phyloP scores from a whole-genome alignment of 1,140 invertebrate species.

The Glomeris maerens region DNA sequence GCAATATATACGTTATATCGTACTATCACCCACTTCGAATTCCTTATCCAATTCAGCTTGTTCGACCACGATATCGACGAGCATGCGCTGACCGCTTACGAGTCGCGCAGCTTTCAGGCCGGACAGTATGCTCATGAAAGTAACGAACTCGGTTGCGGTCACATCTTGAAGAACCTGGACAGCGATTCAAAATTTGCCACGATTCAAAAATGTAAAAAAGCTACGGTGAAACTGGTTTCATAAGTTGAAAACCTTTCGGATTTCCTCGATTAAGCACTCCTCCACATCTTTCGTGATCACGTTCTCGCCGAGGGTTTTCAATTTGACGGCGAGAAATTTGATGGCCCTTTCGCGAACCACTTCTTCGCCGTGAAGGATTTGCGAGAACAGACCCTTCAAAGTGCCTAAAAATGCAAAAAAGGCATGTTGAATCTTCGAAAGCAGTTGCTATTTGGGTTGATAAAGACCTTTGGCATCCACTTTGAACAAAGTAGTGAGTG shows the following conservation, averaged over 20 bases:
- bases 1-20: background rate
- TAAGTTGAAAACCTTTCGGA: constrained; percentile 81
- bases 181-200: constrained; percentile 8
- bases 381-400: constrained; percentile 68
- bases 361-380: constrained; percentile 61
- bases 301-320: constrained; percentile 61
- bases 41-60: constrained; percentile 58
- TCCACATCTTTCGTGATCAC: constrained; percentile 72
- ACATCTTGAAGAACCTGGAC: constrained; percentile 50
- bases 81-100: constrained; percentile 63
- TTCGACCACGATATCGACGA: constrained; percentile 68
- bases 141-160: constrained; percentile 79
- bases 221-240: background rate
- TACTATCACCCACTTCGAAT: constrained; percentile 43
- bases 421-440: background rate
- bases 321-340: constrained; percentile 68
- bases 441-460: constrained; percentile 7
- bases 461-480: constrained; percentile 43
- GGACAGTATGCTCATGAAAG: constrained; percentile 69
- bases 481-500: constrained; percentile 46
- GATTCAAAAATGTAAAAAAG: background rate
- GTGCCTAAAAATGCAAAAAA: constrained; percentile 37
- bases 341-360: constrained; percentile 67
- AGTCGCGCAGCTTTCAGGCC: constrained; percentile 64
- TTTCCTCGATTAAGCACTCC: constrained; percentile 65